phyloP scores from a whole-genome alignment of 1,140 invertebrate genomes.

The Caenorhabditis brenneri region DNA sequence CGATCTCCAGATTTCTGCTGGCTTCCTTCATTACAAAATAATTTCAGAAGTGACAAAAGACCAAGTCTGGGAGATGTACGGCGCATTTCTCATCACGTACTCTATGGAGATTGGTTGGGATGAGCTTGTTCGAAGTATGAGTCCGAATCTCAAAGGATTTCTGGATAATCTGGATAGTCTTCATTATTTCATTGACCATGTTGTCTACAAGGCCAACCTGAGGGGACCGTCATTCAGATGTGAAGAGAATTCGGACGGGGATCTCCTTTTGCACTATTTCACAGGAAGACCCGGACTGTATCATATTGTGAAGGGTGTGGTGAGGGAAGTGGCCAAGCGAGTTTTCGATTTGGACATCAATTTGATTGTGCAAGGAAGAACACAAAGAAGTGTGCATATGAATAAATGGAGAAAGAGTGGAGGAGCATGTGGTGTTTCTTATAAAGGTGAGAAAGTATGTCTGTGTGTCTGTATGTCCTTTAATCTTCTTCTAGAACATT shows the following conservation, averaged over 20 bases:
- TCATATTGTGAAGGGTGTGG: constrained; percentile 70
- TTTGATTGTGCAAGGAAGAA: constrained; percentile 64
- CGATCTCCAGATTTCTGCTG: neutral
- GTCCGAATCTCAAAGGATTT: constrained; percentile 66
- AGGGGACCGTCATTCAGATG: constrained; percentile 68
- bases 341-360: constrained; percentile 69
- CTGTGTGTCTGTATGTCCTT: neutral
- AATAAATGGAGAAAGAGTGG: constrained; percentile 53
- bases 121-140: constrained; percentile 64
- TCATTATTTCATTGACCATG: constrained; percentile 70
- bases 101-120: constrained; percentile 65
- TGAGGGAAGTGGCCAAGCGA: constrained; percentile 67
- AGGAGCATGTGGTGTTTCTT: constrained; percentile 58
- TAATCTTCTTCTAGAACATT: neutral
- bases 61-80: constrained; percentile 61
- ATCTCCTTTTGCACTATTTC: constrained; percentile 71
- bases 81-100: constrained; percentile 56
- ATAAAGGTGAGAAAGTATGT: constrained; percentile 47
- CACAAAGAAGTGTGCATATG: constrained; percentile 65
- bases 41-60: constrained; percentile 55
- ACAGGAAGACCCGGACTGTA: constrained; percentile 70
- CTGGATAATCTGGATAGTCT: constrained; percentile 68
- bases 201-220: constrained; percentile 65
- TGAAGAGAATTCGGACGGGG: constrained; percentile 68
- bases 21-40: no score